A percentile compares a stretch with the other conserved stretches of the same genome.
These are phyloP conservation scores for Pocillopora meandrina DNA, from an alignment of 92 coral and sea anemone genomes.

Conservation along the genomic window DNA sequence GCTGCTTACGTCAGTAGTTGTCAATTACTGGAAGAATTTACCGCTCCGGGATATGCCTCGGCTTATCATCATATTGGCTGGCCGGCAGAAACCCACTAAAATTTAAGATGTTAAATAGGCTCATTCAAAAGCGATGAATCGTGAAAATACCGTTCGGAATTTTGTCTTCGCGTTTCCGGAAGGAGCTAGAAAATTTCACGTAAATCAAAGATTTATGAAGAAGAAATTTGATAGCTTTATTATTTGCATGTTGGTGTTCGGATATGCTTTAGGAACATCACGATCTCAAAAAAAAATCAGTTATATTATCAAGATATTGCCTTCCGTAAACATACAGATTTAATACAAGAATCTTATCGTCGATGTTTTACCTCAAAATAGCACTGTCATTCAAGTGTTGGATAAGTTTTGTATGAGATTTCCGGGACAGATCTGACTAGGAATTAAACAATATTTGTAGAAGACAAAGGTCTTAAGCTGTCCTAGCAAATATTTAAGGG, in stretches of 20 bases:
- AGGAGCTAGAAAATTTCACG: constrained; percentile 2
- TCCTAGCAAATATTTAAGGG: neutral
- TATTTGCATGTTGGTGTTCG: constrained; percentile 3
- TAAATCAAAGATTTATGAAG: neutral
- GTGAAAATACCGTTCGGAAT: neutral
- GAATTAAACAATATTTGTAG: neutral
- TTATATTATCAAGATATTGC: constrained; percentile 15
- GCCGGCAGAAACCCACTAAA: constrained; percentile 4
- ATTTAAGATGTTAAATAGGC: neutral
- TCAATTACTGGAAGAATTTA: constrained; percentile 22
- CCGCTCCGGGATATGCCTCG: constrained; percentile 4
- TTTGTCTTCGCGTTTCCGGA: neutral
- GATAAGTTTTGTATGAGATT: neutral
- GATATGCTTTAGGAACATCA: neutral
- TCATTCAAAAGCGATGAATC: neutral
- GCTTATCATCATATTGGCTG: neutral
- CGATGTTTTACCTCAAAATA: neutral
- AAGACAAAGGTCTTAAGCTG: constrained; percentile 14
- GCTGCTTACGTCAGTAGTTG: constrained; percentile 26
- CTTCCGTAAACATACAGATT: constrained; percentile 2
- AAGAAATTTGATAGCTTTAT: neutral
- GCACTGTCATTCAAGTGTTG: neutral
- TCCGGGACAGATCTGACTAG: constrained; percentile 12
- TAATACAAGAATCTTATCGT: neutral
- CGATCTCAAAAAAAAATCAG: constrained; percentile 7